A percentile compares a stretch with the other conserved stretches of the same genome.
phyloP scores from a whole-genome alignment of 2,797 vertebrate species.

The Microcaecilia unicolor region DNA sequence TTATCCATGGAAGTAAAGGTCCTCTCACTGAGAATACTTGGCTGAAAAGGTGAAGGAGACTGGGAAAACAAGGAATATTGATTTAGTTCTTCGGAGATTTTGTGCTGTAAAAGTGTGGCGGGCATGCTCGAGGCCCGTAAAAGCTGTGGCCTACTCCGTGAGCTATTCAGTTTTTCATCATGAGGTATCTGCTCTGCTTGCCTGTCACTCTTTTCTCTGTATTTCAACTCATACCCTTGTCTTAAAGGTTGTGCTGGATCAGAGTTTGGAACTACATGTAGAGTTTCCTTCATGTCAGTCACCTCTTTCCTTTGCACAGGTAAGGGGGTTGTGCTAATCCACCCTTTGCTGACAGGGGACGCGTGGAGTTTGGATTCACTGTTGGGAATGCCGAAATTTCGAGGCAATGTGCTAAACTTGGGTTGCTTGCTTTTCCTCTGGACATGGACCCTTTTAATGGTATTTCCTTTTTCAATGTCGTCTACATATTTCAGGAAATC shows the following conservation, averaged over 20 bases:
- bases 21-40: conserved; percentile 46
- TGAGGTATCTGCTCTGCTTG: conserved; percentile 22
- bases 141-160: conserved; percentile 72
- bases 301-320: conserved; percentile 67
- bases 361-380: conserved; percentile 45
- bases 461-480: conserved; percentile 96
- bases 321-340: conserved; percentile 67
- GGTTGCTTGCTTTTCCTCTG: conserved; percentile 82
- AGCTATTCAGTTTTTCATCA: conserved; percentile 53
- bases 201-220: conserved; percentile 27
- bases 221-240: conserved; percentile 25
- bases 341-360: conserved; percentile 51
- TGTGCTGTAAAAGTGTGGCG: conserved; percentile 61
- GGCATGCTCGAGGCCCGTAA: conserved; percentile 86
- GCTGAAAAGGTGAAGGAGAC: conserved; percentile 16
- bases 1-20: conserved; percentile 44
- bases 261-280: conserved; percentile 31
- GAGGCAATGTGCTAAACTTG: conserved; percentile 90
- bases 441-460: conserved; percentile 87
- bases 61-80: conserved; percentile 12
- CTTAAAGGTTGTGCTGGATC: conserved; percentile 17
- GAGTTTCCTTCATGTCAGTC: conserved; percentile 62
- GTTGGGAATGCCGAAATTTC: conserved; percentile 90
- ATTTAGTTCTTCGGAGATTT: conserved; percentile 39
- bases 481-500: conserved; percentile 98